A percentile compares a stretch with the other conserved stretches of the same genome.
These are phyloP conservation scores for Eolophus roseicapilla DNA, from an alignment of 2,113 vertebrate genomes.

Conservation along the genomic window DNA sequence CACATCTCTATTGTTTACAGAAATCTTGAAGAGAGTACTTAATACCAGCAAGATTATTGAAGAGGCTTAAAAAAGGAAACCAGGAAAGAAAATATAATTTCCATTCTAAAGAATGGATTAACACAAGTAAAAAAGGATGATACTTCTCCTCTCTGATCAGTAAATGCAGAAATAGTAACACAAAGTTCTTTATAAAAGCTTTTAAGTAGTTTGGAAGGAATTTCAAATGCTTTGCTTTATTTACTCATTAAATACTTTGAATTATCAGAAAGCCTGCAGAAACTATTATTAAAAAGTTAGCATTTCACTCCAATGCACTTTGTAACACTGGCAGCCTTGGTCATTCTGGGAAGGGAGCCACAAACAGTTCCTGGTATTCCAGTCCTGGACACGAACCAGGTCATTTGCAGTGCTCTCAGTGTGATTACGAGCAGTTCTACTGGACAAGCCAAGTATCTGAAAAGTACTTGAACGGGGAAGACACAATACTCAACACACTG, in stretches of 20 bases:
- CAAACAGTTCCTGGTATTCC: slow-evolving; percentile 10
- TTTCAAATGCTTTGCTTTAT: neutral
- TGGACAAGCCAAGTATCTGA: neutral
- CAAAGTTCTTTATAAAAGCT: neutral
- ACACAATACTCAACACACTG: slow-evolving; percentile 76
- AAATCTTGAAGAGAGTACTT: neutral
- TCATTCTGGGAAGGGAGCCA: slow-evolving; percentile 8
- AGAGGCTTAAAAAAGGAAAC: neutral
- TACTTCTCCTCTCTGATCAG: neutral
- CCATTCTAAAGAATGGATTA: neutral
- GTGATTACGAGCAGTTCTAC: neutral
- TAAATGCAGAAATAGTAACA: neutral
- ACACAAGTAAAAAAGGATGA: neutral
- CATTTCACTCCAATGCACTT: neutral
- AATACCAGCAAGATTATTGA: neutral
- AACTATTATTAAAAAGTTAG: neutral
- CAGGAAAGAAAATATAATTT: neutral
- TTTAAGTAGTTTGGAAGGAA: neutral
- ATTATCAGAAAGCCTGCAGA: neutral
- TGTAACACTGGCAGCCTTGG: neutral
- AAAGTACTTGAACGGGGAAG: neutral
- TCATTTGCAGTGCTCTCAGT: neutral
- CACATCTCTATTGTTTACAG: neutral
- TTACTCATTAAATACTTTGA: neutral
- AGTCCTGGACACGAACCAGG: neutral